Evolutionary conservation across 2,888 invertebrate species (phyloP), one percentile per base, ranked within the genome.

Genomic region (Euplagia quadripunctaria): DNA sequence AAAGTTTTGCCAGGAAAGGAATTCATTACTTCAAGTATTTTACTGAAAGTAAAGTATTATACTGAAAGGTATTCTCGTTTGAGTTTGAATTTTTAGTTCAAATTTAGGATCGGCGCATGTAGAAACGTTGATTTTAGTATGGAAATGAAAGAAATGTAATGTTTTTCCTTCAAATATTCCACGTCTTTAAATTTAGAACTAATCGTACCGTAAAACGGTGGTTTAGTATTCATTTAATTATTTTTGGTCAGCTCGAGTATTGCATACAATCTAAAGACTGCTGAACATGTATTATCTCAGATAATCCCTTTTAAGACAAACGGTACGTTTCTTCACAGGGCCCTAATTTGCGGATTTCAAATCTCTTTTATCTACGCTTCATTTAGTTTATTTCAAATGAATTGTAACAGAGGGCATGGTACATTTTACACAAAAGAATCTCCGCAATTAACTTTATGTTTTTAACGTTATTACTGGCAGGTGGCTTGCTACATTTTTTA

Each of bases 261-360:
- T 82, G 76, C 72, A 76, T 74, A 84, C 84, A 86, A 86, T 87
- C 87, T 86, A 86, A 88, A 88, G 77, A 81, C 78, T 84, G 86
- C 87, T 79, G 85, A 84, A 80, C 82, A 71, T 76, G 82, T 79
- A 80, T 87, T 85, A 87, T 85, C 84, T 79, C 76, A 58, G 79
- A 20, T 84, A 88, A 87, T 86, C 82, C 82, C 77, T 79, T 87
- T 85, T 81, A 68, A 79, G 79, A 78, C 76, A 79, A 81, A 81
- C 77, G 83, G 80, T 58, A 78, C 85, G 81, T 85, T 86, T 81
- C 83, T 83, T 85, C 74, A 68, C 71, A 77, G 75, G 70, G 74
- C 70, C 77, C 76, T 81, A 82, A 87, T 85, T n/a, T 85, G 81
- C 82, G 78, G 81, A 81, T 80, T 80, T 82, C 77, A 79, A 85